Evolutionary conservation across 2,888 invertebrate species (phyloP).

Genomic region (Diarsia dahlii): DNA sequence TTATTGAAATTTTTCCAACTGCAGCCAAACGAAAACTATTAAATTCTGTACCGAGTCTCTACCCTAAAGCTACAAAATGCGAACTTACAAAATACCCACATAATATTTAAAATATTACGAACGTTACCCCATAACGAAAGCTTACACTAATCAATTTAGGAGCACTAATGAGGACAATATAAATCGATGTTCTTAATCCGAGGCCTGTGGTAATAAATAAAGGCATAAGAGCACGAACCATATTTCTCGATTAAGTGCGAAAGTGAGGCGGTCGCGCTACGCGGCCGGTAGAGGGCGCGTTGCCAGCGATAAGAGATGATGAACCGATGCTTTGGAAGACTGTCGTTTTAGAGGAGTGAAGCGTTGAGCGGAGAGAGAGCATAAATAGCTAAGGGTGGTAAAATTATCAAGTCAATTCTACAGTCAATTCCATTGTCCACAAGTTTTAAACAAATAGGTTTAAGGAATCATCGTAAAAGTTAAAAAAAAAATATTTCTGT

Average conservation of each 20-base stretch:
- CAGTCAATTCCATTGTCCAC: not conserved
- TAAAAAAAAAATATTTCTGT: not conserved
- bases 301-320: slow-evolving; percentile 56
- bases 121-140: slow-evolving; percentile 70
- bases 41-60: not conserved
- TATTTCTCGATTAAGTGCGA: slow-evolving; percentile 91
- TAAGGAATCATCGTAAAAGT: not conserved
- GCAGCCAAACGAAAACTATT: not conserved
- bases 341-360: slow-evolving; percentile 2
- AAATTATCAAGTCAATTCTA: too few species aligned
- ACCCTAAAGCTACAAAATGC: not conserved
- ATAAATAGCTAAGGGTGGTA: too few species aligned
- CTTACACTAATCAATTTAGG: slow-evolving; percentile 86
- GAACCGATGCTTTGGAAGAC: slow-evolving; percentile 33
- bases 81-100: not conserved
- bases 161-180: slow-evolving; percentile 88
- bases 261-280: slow-evolving; percentile 83
- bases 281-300: slow-evolving; percentile 57
- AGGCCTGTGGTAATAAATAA: slow-evolving; percentile 86
- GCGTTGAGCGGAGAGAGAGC: not conserved
- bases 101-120: slow-evolving; percentile 54
- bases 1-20: not conserved
- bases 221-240: slow-evolving; percentile 89
- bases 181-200: slow-evolving; percentile 88
- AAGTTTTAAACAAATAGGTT: not conserved